phyloP scores from a whole-genome alignment of 2,888 invertebrate species.

The Archips crataeganus region DNA sequence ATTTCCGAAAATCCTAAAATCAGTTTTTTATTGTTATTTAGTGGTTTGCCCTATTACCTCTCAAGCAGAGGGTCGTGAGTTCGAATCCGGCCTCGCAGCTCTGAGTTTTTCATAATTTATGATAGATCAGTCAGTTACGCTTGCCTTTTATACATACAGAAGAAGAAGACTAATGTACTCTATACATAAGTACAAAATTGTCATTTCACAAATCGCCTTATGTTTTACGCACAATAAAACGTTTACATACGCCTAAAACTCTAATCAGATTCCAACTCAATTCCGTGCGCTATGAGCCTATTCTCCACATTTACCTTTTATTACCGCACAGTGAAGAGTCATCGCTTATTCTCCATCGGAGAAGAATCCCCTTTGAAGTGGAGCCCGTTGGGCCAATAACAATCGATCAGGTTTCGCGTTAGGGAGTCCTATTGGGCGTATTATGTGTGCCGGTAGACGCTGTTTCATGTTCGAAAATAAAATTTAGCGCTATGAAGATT shows the following conservation, averaged over 20 bases:
- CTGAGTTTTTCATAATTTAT: too few relatives aligned
- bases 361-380: slow-evolving; percentile 52
- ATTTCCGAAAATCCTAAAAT: too few relatives aligned
- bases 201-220: slow-evolving; percentile 2
- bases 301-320: slow-evolving; percentile 53
- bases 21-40: too few relatives aligned
- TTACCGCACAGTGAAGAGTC: slow-evolving; percentile 46
- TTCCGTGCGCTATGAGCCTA: slow-evolving; percentile 42
- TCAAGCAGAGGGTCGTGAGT: too few relatives aligned
- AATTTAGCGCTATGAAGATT: not conserved
- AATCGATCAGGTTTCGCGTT: slow-evolving; percentile 54
- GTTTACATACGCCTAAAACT: slow-evolving; percentile 11
- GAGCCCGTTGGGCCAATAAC: slow-evolving; percentile 54
- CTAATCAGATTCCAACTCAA: slow-evolving; percentile 37
- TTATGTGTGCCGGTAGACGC: slow-evolving; percentile 11
- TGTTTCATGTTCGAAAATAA: slow-evolving; percentile 12
- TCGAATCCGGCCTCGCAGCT: too few relatives aligned
- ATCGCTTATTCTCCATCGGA: slow-evolving; percentile 39
- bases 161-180: not conserved
- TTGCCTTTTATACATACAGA: too few relatives aligned
- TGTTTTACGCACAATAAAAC: slow-evolving; percentile 26
- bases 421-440: slow-evolving; percentile 15
- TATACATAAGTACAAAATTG: not conserved
- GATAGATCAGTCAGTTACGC: too few relatives aligned
- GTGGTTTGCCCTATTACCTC: too few relatives aligned